These are phyloP conservation scores for Diarsia brunnea DNA, from an alignment of 2,888 invertebrate genomes.

Conservation along the genomic window DNA sequence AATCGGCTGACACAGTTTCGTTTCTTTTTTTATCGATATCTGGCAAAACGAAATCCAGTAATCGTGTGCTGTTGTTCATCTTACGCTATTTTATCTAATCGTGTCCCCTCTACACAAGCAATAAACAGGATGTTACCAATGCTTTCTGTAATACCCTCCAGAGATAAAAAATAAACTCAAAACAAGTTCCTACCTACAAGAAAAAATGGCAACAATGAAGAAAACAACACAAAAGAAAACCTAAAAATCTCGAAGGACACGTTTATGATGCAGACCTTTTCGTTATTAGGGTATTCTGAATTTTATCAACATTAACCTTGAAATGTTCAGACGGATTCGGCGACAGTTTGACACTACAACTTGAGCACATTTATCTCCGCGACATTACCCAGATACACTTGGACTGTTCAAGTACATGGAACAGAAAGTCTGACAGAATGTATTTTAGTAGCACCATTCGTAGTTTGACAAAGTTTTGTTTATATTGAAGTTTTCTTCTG, in stretches of 20 bases:
- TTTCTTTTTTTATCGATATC: not conserved
- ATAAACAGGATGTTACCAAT: not conserved
- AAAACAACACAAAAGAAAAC: not conserved
- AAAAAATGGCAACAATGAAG: not conserved
- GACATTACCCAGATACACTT: constrained; percentile 20
- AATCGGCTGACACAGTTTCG: not conserved
- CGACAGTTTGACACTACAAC: constrained; percentile 18
- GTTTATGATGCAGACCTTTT: constrained; percentile 11
- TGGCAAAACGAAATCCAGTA: not conserved
- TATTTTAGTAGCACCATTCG: not conserved
- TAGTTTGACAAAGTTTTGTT: not conserved
- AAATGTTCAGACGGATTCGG: not conserved
- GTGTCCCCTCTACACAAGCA: not conserved
- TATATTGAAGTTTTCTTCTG: not conserved
- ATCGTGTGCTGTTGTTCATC: not conserved
- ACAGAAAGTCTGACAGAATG: not conserved
- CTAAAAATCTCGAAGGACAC: constrained; percentile 3
- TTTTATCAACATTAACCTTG: constrained; percentile 30
- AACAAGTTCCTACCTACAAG: not conserved
- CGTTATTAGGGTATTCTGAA: constrained; percentile 25
- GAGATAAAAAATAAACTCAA: not conserved
- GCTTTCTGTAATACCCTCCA: not conserved
- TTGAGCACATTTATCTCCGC: constrained; percentile 24
- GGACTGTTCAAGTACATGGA: constrained; percentile 29
- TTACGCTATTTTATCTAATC: not conserved